These are phyloP conservation scores for Drosophila kanapiae DNA, from an alignment of 1,140 invertebrate genomes.

Conservation along the genomic window DNA sequence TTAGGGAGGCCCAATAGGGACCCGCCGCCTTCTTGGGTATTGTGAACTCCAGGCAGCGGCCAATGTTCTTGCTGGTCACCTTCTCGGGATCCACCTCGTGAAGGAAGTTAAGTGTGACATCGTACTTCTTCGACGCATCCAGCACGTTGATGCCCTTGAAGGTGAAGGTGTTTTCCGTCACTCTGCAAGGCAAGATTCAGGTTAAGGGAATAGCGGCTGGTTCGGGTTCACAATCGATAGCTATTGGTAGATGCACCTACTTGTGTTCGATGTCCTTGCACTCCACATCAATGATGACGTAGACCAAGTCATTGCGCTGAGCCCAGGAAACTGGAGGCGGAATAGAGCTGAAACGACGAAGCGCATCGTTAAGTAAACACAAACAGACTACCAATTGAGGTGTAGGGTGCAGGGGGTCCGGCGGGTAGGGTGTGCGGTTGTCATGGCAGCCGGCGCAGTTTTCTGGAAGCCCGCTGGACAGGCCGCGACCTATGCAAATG, in stretches of 20 bases:
- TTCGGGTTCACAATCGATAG: neutral
- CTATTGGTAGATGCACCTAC: constrained; percentile 71
- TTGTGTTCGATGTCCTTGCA: constrained; percentile 94
- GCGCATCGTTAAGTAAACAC: constrained; percentile 40
- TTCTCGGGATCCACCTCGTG: constrained; percentile 93
- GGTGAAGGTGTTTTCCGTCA: constrained; percentile 92
- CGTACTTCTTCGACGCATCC: constrained; percentile 93
- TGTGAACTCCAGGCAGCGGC: constrained; percentile 92
- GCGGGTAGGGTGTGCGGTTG: constrained; percentile 1
- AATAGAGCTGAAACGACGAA: constrained; percentile 84
- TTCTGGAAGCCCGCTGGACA: constrained; percentile 27
- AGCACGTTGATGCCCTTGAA: constrained; percentile 94
- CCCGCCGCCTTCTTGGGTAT: constrained; percentile 87
- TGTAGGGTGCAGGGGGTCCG: neutral
- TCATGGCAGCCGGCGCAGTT: constrained; percentile 51
- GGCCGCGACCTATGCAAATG: constrained; percentile 30
- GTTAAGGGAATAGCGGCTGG: constrained; percentile 1
- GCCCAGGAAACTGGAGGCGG: constrained; percentile 96
- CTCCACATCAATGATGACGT: constrained; percentile 95
- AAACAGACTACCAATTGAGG: neutral
- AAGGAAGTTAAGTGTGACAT: constrained; percentile 93
- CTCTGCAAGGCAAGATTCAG: constrained; percentile 77
- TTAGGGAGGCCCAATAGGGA: constrained; percentile 94
- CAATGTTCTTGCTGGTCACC: constrained; percentile 89
- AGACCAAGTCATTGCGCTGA: constrained; percentile 92